A percentile compares a stretch with the other conserved stretches of the same genome.
Evolutionary conservation across 2,888 invertebrate species (phyloP).

Genomic region (Papilio protenor): DNA sequence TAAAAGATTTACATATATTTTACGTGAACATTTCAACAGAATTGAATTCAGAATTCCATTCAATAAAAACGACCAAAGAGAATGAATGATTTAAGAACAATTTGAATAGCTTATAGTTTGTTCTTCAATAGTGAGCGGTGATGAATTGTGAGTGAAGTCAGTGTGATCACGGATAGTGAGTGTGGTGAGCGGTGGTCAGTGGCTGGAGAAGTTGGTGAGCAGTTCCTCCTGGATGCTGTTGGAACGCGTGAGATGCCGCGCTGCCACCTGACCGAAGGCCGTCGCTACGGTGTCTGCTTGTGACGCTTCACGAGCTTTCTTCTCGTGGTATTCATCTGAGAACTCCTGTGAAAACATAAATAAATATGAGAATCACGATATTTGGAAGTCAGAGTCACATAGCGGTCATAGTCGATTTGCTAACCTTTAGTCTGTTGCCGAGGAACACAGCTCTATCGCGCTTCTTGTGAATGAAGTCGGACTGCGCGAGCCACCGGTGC

Average conservation of each 20-base stretch:
- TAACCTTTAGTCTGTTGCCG: constrained; percentile 91
- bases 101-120: neutral
- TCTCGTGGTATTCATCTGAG: constrained; percentile 90
- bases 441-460: constrained; percentile 94
- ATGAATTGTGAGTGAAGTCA: neutral
- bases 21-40: neutral
- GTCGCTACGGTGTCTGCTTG: constrained; percentile 83
- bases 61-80: neutral
- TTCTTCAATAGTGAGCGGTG: neutral
- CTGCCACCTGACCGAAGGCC: constrained; percentile 82
- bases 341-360: constrained; percentile 84
- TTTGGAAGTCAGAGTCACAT: neutral
- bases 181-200: constrained; percentile 51
- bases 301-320: constrained; percentile 85
- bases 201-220: constrained; percentile 72
- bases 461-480: constrained; percentile 96
- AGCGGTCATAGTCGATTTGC: neutral
- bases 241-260: constrained; percentile 87
- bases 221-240: constrained; percentile 94
- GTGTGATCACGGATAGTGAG: constrained; percentile 8
- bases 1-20: neutral
- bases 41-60: constrained; percentile 8
- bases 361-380: neutral
- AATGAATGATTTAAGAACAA: neutral
- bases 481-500: constrained; percentile 97